Conservation (phyloP, 1,140 invertebrate genomes). For the Neodiprion virginianus region DNA sequence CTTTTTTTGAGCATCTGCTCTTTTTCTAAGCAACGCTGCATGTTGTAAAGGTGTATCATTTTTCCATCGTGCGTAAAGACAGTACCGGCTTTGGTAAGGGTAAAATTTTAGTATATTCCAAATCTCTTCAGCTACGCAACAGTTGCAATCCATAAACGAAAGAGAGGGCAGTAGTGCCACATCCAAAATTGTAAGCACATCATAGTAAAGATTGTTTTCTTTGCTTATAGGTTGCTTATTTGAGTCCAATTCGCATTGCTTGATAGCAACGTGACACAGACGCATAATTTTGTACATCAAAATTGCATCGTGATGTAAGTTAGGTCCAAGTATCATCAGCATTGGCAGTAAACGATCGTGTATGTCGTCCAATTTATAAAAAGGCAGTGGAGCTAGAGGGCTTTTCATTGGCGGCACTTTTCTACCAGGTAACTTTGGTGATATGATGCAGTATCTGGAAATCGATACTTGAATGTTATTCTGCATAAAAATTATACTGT, state of each 20-base stretch:
- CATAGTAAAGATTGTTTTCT: slow-evolving; percentile 69
- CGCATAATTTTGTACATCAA: slow-evolving; percentile 87
- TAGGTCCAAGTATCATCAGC: slow-evolving; percentile 84
- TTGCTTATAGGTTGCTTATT: slow-evolving; percentile 54
- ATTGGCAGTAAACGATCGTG: slow-evolving; percentile 85
- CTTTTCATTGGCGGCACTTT: slow-evolving; percentile 66
- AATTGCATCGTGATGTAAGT: slow-evolving; percentile 86
- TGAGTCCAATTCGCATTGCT: slow-evolving; percentile 51
- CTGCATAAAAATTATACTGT: background rate
- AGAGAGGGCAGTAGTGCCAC: slow-evolving; percentile 87
- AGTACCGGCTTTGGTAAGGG: slow-evolving; percentile 91
- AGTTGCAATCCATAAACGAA: slow-evolving; percentile 92
- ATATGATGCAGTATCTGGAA: slow-evolving; percentile 74
- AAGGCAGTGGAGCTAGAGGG: slow-evolving; percentile 66
- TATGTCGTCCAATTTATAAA: slow-evolving; percentile 74
- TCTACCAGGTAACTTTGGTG: slow-evolving; percentile 71
- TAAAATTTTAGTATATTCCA: slow-evolving; percentile 92
- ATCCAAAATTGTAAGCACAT: slow-evolving; percentile 87
- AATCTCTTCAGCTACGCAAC: slow-evolving; percentile 94
- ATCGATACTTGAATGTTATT: slow-evolving; percentile 15
- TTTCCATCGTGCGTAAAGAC: slow-evolving; percentile 94
- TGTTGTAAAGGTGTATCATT: slow-evolving; percentile 85
- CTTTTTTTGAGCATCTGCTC: slow-evolving; percentile 86
- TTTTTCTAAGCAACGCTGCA: slow-evolving; percentile 80
- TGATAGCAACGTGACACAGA: slow-evolving; percentile 64